Base-by-base conservation (phyloP, 2,888 invertebrate species). In the Agriopis aurantiaria region DNA sequence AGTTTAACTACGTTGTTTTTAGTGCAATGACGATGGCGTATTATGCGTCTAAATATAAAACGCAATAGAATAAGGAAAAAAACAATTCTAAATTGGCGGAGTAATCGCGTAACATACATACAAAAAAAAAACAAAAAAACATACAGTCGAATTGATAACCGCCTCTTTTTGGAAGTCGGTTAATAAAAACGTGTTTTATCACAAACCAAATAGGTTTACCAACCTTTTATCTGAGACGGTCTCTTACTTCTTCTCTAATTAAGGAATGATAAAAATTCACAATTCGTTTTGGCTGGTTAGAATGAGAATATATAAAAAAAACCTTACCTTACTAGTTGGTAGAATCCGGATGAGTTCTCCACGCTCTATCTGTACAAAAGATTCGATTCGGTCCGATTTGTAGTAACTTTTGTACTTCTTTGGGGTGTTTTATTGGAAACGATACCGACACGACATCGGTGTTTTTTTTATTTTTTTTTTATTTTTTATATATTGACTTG, bases 341-440 rank as follows among this genome's bases (percentile, higher is more conserved):
- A 41, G 52, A 60, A 11, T 53, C 53, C 69, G 58, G 66, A 68
- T 65, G 68, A 71, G 73, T 70, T 77, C 68, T 77, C 72, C 76
- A 76, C 75, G 73, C 72, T 75, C 72, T 68, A 71, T 63, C 69
- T 70, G 70, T 78, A 89, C 86, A 88, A 89, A 85, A 84, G 85
- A 82, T 82, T 83, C 86, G 85, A 83, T 86, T 88, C 88, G 85
- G 89, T 88, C 87, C 84, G 82, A 87, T 74, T 62, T 70, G 53
- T 61, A 70, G 72, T 74, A 71, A 74, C 75, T 68, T 74, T 77
- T 77, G 75, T 77, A 64, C 45, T 73, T 55, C 68, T 53, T 62
- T 43, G 61, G 17, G 61, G 14, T 23, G 4, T 14, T 53, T 62
- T 33, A 62, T 7, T n/a, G 6, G 12, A 10, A 6, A 2, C 53